These are phyloP conservation scores for Adelphocoris suturalis DNA, from an alignment of 2,888 invertebrate genomes.

Conservation along the genomic window DNA sequence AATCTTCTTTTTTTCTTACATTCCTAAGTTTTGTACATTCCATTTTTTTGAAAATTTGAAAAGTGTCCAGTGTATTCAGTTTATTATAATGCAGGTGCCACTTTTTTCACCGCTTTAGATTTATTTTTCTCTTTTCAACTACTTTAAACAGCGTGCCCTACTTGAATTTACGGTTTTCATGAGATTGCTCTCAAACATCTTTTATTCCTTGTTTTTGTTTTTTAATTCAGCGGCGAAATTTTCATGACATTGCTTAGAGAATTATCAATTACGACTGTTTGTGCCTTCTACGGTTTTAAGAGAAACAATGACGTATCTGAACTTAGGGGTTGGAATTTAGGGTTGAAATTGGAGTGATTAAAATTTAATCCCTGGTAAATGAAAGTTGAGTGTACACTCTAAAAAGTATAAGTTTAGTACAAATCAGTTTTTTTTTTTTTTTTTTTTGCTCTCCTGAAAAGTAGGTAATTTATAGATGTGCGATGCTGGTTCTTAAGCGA, in stretches of 20 bases:
- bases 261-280: conserved; percentile 53
- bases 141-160: conserved; percentile 28
- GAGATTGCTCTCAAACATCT: conserved; percentile 16
- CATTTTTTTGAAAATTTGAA: conserved; percentile 38
- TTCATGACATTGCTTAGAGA: conserved; percentile 44
- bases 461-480: too few species aligned
- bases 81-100: conserved; percentile 23
- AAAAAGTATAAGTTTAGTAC: too few species aligned
- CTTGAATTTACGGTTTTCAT: neutral
- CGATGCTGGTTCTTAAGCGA: too few species aligned
- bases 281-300: conserved; percentile 58
- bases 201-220: conserved; percentile 1
- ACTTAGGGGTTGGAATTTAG: conserved; percentile 26
- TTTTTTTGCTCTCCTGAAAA: too few species aligned
- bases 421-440: too few species aligned
- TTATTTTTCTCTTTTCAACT: conserved; percentile 45
- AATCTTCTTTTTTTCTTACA: conserved; percentile 35
- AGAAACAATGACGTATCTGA: conserved; percentile 57
- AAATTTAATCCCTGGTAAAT: conserved; percentile 53
- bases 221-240: conserved; percentile 44
- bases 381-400: conserved; percentile 41
- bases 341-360: conserved; percentile 50
- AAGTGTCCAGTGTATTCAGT: conserved; percentile 17
- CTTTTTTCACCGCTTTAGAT: conserved; percentile 42
- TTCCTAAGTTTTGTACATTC: conserved; percentile 38